phyloP scores from a whole-genome alignment of 2,888 invertebrate species.

The Heteropelma amictum region DNA sequence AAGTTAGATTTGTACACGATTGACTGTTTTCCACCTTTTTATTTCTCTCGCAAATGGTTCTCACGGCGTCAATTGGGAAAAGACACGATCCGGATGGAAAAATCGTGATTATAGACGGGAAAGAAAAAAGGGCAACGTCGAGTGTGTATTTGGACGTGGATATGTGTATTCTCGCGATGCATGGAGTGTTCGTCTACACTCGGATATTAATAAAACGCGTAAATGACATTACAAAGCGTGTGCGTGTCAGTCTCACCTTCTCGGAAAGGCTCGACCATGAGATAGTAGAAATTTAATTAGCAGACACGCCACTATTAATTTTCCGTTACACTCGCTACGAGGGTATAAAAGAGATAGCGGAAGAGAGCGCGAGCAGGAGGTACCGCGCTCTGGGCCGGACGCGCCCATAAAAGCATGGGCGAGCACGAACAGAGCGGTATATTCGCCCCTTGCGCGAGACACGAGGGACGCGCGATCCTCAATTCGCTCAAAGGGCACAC shows the following conservation, averaged over 20 bases:
- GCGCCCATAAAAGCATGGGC: constrained; percentile 18
- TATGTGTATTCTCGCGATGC: neutral
- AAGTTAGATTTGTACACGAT: too few species aligned
- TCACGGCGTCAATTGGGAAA: too few species aligned
- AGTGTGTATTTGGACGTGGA: too few species aligned
- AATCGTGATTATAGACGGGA: too few species aligned
- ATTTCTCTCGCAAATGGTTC: too few species aligned
- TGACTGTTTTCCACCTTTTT: too few species aligned
- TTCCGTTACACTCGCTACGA: constrained; percentile 35
- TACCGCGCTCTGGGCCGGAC: constrained; percentile 50
- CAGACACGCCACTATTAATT: constrained; percentile 53
- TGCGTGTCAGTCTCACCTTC: constrained; percentile 38
- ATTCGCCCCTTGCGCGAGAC: constrained; percentile 15
- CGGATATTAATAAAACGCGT: neutral
- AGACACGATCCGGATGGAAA: too few species aligned
- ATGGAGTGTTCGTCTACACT: neutral
- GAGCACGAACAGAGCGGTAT: neutral
- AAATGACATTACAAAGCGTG: constrained; percentile 15
- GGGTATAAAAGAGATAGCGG: neutral
- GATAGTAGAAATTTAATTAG: constrained; percentile 51
- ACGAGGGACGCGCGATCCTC: constrained; percentile 16
- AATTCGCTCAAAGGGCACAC: constrained; percentile 28
- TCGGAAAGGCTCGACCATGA: constrained; percentile 25
- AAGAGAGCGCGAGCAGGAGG: neutral
- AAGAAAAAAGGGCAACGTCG: too few species aligned